Base-by-base conservation (phyloP, 2,888 invertebrate genomes). In the Camptogramma bilineatum region DNA sequence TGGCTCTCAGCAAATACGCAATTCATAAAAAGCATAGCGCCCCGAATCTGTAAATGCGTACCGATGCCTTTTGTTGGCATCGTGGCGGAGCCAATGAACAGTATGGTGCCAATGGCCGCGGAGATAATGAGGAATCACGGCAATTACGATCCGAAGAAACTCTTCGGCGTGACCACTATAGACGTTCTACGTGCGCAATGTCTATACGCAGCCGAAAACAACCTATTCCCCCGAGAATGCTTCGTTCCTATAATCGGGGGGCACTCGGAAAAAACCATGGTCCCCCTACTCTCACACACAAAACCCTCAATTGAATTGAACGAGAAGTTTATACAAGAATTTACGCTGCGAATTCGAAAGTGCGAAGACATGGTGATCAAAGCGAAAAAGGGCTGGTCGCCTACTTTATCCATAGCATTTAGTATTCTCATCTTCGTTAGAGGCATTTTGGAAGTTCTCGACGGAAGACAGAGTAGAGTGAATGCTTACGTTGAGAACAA, bases 171-270 rank as follows among this genome's bases (percentile, higher is more conserved):
- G 4, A 96, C 96, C 52, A 94, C 95, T 7, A 85, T 96, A 34
- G 96, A 97, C 83, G 89, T 95, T 28, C 94, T 97, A 21, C 93
- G 97, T 74, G 95, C 97, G 0, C 96, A 96, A 80, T 94, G 95
- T n/a, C 94, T 97, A 77, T 95, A 95, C 44, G 96, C 97, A 1
- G 93, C 95, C 69, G 93, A 94, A 16, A 85, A 95, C 81, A 94
- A 94, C 0, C 72, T 96, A 46, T 94, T 95, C 71, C 95, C 96
- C 0, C 90, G 94, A 68, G 91, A 94, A 68, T 95, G 96, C 10
- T 86, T 91, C 70, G 95, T 97, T 8, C 97, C 97, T 0, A 96
- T 97, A 0, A 91, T 95, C 55, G 97, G 97, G 34, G 98, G 98
- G 0, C 96, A 96, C 83, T 95, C 96, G 18, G 94, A 95, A 13